Conservation (phyloP, 2,113 vertebrate species). For the Andinoacara biseriatus region DNA sequence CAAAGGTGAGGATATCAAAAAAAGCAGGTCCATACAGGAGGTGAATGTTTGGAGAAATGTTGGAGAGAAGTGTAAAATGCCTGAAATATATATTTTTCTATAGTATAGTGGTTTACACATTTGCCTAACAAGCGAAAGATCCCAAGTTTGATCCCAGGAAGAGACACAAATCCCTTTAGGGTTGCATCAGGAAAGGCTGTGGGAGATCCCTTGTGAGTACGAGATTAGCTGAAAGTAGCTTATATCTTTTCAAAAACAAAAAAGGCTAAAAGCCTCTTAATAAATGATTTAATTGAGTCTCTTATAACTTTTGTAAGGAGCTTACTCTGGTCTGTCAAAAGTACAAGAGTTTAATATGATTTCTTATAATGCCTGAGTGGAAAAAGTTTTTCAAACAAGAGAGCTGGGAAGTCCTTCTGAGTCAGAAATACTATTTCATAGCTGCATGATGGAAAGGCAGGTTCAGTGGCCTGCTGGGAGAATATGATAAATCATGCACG, state of each 20-base stretch:
- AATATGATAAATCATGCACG: constrained; percentile 3
- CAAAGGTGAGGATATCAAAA: constrained; percentile 16
- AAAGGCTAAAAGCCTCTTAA: background rate
- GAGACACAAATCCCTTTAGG: background rate
- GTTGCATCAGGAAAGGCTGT: background rate
- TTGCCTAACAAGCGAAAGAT: background rate
- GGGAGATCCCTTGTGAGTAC: background rate
- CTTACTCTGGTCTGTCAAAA: constrained; percentile 4
- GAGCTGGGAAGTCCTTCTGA: background rate
- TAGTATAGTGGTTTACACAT: background rate
- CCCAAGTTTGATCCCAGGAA: background rate
- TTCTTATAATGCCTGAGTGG: background rate
- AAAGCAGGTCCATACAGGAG: background rate
- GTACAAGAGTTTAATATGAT: constrained; percentile 1
- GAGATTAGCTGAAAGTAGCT: background rate
- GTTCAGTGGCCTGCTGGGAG: background rate
- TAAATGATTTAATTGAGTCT: background rate
- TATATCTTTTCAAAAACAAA: background rate
- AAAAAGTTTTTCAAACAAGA: constrained; percentile 22
- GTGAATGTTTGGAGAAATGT: background rate
- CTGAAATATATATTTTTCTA: background rate
- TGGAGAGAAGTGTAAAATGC: background rate
- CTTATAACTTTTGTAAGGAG: background rate
- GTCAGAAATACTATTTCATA: constrained; percentile 11
- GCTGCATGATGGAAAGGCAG: constrained; percentile 16